A percentile compares a stretch with the other conserved stretches of the same genome.
Evolutionary conservation across 2,888 invertebrate genomes (phyloP).

Genomic region (Heliconius charithonia): DNA sequence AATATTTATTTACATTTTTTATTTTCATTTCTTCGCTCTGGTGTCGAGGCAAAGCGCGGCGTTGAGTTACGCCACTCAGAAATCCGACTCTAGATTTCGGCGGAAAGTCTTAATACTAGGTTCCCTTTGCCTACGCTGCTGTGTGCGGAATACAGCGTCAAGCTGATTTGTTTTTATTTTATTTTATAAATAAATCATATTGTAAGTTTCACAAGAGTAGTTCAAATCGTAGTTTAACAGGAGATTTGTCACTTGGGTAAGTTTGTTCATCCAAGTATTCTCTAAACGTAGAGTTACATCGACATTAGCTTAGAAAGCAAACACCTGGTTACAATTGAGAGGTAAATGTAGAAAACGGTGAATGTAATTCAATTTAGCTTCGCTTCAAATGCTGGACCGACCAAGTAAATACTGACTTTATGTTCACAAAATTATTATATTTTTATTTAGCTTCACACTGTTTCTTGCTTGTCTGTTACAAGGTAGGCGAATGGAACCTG

Average conservation of each 20-base stretch:
- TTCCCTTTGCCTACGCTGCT: too few relatives aligned
- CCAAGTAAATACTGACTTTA: conserved; percentile 17
- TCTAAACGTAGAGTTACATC: not conserved
- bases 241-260: not conserved
- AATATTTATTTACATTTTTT: too few relatives aligned
- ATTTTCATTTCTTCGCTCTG: too few relatives aligned
- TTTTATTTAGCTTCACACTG: not conserved
- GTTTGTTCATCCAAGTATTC: not conserved
- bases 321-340: conserved; percentile 18
- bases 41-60: too few relatives aligned
- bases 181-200: too few relatives aligned
- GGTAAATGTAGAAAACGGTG: not conserved
- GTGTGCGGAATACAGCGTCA: too few relatives aligned
- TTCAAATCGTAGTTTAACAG: not conserved
- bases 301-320: conserved; percentile 8
- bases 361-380: conserved; percentile 20
- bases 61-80: too few relatives aligned
- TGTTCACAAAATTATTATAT: conserved; percentile 50
- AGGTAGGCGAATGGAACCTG: too few relatives aligned
- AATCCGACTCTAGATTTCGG: too few relatives aligned
- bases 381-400: conserved; percentile 1
- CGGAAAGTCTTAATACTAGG: too few relatives aligned
- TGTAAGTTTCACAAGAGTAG: not conserved
- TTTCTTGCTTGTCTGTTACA: too few relatives aligned
- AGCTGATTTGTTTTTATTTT: too few relatives aligned